phyloP scores from a whole-genome alignment of 2,888 invertebrate genomes.

The Aspidiotus rigidus region DNA sequence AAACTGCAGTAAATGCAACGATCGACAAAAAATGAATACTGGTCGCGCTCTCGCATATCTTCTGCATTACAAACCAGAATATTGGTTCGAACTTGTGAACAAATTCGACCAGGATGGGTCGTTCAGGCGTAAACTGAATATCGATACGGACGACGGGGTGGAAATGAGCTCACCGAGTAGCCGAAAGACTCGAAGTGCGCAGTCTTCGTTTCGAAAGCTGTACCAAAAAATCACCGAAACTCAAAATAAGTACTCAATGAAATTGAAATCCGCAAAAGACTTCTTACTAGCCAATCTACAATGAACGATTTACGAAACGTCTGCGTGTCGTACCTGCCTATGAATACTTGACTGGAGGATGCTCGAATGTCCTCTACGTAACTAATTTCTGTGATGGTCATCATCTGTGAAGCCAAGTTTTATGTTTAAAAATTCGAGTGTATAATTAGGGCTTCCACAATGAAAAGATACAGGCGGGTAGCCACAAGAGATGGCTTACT shows the following conservation, averaged over 20 bases:
- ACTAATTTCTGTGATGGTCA: no score
- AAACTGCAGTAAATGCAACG: slow-evolving; percentile 39
- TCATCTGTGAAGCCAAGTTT: no score
- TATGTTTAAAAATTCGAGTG: no score
- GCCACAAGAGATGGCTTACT: no score
- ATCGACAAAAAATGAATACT: slow-evolving; percentile 37
- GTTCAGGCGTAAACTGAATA: slow-evolving; percentile 19
- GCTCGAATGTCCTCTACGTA: no score
- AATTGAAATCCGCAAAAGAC: not conserved
- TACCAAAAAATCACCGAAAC: not conserved
- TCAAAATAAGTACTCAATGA: not conserved
- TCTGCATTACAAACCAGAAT: slow-evolving; percentile 37
- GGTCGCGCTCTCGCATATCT: slow-evolving; percentile 38
- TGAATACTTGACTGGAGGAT: no score
- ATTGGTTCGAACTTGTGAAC: slow-evolving; percentile 37
- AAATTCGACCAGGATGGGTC: slow-evolving; percentile 38
- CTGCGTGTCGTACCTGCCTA: no score
- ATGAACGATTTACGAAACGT: no score
- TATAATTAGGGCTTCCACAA: no score
- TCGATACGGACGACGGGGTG: slow-evolving; percentile 24
- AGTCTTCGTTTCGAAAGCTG: not conserved
- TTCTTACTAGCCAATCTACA: no score
- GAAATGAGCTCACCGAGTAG: not conserved
- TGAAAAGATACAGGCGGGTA: no score
- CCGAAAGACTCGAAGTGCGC: slow-evolving; percentile 9